Conservation (phyloP, 1,140 invertebrate genomes). For the Temnothorax curvispinosus region DNA sequence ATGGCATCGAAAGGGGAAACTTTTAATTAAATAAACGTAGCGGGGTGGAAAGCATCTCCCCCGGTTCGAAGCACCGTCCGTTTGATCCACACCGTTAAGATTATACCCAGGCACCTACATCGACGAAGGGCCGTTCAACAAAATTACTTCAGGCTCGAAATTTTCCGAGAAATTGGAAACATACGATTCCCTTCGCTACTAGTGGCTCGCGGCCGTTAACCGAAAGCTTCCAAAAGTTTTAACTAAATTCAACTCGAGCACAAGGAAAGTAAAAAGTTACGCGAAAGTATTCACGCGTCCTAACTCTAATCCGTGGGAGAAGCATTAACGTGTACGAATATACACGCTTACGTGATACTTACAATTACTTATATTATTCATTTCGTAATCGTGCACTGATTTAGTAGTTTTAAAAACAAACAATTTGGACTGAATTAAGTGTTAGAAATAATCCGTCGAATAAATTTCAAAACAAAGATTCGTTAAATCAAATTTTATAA, state of each 20-base stretch:
- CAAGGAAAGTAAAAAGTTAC: constrained; percentile 66
- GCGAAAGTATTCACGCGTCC: constrained; percentile 49
- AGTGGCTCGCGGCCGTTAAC: constrained; percentile 48
- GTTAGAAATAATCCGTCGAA: background rate
- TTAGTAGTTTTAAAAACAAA: background rate
- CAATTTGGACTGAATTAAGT: background rate
- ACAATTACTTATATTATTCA: constrained; percentile 42
- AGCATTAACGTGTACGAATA: constrained; percentile 48
- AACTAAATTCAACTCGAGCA: constrained; percentile 67
- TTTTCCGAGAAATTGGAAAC: constrained; percentile 59
- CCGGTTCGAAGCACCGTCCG: background rate
- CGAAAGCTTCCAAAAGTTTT: constrained; percentile 65
- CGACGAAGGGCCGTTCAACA: constrained; percentile 47
- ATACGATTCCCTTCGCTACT: constrained; percentile 49
- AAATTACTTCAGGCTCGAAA: constrained; percentile 63
- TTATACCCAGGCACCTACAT: background rate
- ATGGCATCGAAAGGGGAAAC: constrained; percentile 34
- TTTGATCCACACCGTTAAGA: constrained; percentile 43
- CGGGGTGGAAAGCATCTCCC: constrained; percentile 5
- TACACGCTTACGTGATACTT: constrained; percentile 28
- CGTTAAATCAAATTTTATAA: background rate
- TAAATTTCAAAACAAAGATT: background rate
- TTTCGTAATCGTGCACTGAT: constrained; percentile 15
- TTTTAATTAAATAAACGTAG: constrained; percentile 58
- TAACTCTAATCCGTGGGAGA: constrained; percentile 47